Conservation (phyloP, 2,797 vertebrate species). For the Epinephelus malabaricus region DNA sequence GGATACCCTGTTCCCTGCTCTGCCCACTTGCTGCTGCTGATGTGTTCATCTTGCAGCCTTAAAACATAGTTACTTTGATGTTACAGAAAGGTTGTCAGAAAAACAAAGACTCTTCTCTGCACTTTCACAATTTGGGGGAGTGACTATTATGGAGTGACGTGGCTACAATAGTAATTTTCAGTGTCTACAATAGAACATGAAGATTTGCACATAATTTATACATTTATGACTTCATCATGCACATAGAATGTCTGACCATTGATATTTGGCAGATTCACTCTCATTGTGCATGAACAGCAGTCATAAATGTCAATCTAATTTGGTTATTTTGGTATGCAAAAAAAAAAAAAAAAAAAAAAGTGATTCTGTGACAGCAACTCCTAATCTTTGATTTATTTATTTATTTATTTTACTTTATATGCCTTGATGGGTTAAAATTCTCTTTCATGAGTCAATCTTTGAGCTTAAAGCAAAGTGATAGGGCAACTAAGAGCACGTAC, state of each 20-base stretch:
- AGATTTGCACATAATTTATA: too few relatives aligned
- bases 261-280: background rate
- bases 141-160: background rate
- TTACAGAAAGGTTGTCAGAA: constrained; percentile 19
- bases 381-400: background rate
- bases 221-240: too few relatives aligned
- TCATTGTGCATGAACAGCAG: background rate
- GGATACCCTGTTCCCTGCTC: constrained; percentile 26
- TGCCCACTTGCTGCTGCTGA: constrained; percentile 25
- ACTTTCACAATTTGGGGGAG: background rate
- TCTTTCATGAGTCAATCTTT: background rate
- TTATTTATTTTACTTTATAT: background rate
- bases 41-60: constrained; percentile 28
- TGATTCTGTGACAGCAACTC: background rate
- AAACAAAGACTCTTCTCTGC: background rate
- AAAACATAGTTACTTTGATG: constrained; percentile 28
- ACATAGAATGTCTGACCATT: background rate
- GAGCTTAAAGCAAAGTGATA: background rate
- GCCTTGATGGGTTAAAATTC: background rate
- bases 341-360: background rate
- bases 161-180: background rate
- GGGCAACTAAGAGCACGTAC: constrained; percentile 17
- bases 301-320: background rate
- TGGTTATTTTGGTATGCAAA: background rate
- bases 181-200: too few relatives aligned